Evolutionary conservation across 2,113 vertebrate genomes (phyloP), one percentile per base, ranked within the genome.

Genomic region (Aegotheles bennettii): DNA sequence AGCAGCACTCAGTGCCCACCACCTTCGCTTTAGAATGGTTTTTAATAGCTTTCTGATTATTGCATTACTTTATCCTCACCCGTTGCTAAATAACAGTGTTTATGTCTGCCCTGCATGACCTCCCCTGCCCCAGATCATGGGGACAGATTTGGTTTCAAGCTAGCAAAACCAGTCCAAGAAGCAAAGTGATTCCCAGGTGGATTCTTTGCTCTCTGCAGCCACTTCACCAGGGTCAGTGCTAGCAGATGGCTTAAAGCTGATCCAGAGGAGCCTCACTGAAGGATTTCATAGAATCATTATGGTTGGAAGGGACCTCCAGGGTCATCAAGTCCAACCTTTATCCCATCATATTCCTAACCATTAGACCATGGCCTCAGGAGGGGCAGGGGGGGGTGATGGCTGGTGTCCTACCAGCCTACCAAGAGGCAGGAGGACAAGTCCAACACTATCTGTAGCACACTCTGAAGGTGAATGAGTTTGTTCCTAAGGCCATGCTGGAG

Each of bases 101-200:
- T 42, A 29, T 25, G 23, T 33, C 54, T 53, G 38, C 56, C 71
- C 79, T 53, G 50, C 56, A 38, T 42, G 43, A 84, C 77, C 71
- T 68, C 31, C n/a, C 35, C 24, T 19, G 40, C 57, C 77, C 35
- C 70, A 38, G 45, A 33, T 73, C 3, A 0, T 0, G 0, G 40
- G 36, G 47, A 59, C 40, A 29, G 40, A 25, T 71, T 71, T 61
- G 36, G 48, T 68, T 87, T 82, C 47, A 50, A 74, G 60, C 25
- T 15, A 17, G 48, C 60, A 63, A 40, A 61, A 59, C 83, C 53
- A 60, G 47, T 11, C 47, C 9, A 4, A 83, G 59, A 33, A 42
- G 57, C n/a, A 65, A 64, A 70, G 43, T 1, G 1, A 67, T 45
- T 78, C 87, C 87, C 65, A 35, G 29, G 43, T 43, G 61, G 67